Evolutionary conservation across 2,888 invertebrate genomes (phyloP).

Genomic region (Sympetrum striolatum): DNA sequence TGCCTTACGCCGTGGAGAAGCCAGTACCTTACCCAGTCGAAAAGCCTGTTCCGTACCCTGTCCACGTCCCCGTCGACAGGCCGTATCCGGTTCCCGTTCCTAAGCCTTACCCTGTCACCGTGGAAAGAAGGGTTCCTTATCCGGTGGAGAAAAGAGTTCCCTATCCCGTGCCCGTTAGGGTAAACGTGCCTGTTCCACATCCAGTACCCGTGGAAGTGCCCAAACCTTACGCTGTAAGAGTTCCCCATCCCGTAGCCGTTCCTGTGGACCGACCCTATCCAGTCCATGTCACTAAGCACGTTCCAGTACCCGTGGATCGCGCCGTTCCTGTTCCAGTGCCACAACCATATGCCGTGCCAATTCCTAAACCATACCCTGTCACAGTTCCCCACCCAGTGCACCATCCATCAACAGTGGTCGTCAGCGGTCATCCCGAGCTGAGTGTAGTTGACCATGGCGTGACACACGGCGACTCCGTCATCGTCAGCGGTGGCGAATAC

Average conservation of each 20-base stretch:
- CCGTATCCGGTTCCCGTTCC: constrained; percentile 52
- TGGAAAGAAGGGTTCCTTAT: constrained; percentile 60
- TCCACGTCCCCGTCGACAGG: constrained; percentile 61
- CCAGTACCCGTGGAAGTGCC: constrained; percentile 34
- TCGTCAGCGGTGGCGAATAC: not conserved
- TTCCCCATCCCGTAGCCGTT: constrained; percentile 64
- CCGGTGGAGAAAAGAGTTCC: constrained; percentile 22
- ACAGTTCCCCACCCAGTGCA: constrained; percentile 56
- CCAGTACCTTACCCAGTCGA: not conserved
- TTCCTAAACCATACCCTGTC: constrained; percentile 64
- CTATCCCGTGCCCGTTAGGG: not conserved
- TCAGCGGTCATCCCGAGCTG: not conserved
- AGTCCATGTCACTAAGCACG: constrained; percentile 51
- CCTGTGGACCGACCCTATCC: constrained; percentile 59
- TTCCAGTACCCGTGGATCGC: constrained; percentile 62
- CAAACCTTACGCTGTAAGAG: constrained; percentile 52
- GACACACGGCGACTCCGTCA: not conserved
- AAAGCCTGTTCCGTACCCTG: constrained; percentile 20
- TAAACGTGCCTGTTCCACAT: constrained; percentile 33
- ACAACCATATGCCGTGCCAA: constrained; percentile 62
- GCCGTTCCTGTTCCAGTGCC: constrained; percentile 63
- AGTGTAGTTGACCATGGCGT: not conserved
- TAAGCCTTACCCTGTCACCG: constrained; percentile 60
- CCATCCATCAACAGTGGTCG: not conserved
- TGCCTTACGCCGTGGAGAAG: constrained; percentile 4